A percentile compares a stretch with the other conserved stretches of the same genome.
These are phyloP conservation scores for Acrobasis repandana DNA, from an alignment of 2,888 invertebrate genomes.

Conservation along the genomic window DNA sequence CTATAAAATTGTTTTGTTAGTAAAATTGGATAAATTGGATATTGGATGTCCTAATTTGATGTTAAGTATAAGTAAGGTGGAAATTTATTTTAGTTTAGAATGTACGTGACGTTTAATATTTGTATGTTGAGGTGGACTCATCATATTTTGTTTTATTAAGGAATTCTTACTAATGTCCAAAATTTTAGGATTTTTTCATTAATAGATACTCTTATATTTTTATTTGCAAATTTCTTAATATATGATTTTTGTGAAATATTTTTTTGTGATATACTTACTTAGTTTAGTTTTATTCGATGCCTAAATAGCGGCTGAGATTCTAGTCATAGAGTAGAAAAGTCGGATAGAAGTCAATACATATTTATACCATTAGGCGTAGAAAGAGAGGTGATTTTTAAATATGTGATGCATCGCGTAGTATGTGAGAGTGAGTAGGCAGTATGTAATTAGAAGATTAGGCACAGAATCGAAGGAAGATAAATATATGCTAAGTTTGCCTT, in stretches of 20 bases:
- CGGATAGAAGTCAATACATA: conserved; percentile 41
- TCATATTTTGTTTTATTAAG: background rate
- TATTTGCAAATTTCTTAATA: no score
- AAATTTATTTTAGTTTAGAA: conserved; percentile 3
- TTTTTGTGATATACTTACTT: conserved; percentile 4
- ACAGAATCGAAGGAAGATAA: conserved; percentile 34
- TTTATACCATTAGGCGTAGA: conserved; percentile 57
- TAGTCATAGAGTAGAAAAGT: conserved; percentile 42
- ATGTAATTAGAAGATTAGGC: conserved; percentile 40
- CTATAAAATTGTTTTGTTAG: conserved; percentile 21
- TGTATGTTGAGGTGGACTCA: background rate
- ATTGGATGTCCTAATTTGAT: conserved; percentile 16
- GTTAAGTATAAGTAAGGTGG: conserved; percentile 10
- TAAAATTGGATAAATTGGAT: conserved; percentile 20
- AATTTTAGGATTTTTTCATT: no score
- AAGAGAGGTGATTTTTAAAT: conserved; percentile 59
- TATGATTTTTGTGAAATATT: background rate
- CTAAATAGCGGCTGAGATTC: conserved; percentile 26
- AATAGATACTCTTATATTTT: background rate
- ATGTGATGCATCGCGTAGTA: conserved; percentile 62
- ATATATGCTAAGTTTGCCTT: conserved; percentile 48
- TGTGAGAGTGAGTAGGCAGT: conserved; percentile 54
- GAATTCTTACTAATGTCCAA: no score
- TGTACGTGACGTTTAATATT: background rate
- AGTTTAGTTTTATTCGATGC: conserved; percentile 13